phyloP scores from a whole-genome alignment of 2,888 invertebrate species.

The Mellilla xanthometata region DNA sequence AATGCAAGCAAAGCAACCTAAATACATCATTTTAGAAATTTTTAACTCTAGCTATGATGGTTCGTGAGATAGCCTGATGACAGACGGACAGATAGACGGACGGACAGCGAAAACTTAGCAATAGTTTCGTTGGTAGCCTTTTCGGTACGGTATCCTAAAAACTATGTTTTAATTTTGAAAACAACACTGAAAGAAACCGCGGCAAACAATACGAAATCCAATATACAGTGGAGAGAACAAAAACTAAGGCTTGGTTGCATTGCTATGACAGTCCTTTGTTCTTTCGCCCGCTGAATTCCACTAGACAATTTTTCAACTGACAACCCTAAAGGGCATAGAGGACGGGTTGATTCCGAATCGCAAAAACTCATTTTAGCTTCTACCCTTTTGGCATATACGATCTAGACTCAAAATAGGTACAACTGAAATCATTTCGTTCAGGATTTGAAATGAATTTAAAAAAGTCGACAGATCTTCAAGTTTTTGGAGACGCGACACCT shows the following conservation, averaged over 20 bases:
- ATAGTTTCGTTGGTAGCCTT: no score
- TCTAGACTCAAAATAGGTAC: slow-evolving; percentile 8
- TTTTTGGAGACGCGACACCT: not conserved
- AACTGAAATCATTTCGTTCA: slow-evolving; percentile 6
- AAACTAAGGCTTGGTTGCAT: slow-evolving; percentile 41
- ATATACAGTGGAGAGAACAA: slow-evolving; percentile 30
- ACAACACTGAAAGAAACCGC: no score
- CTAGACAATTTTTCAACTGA: slow-evolving; percentile 30
- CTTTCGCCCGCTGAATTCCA: slow-evolving; percentile 32
- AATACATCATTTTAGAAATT: no score
- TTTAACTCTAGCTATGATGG: no score
- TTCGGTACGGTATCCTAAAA: no score
- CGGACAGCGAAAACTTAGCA: no score
- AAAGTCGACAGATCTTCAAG: slow-evolving; percentile 2
- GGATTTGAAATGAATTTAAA: not conserved
- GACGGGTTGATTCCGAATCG: slow-evolving; percentile 35
- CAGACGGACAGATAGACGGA: no score
- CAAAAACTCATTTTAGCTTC: slow-evolving; percentile 32
- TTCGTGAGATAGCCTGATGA: no score
- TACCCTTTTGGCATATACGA: slow-evolving; percentile 28
- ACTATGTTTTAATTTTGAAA: no score
- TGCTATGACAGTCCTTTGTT: slow-evolving; percentile 46
- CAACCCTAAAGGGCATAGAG: slow-evolving; percentile 20
- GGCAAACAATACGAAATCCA: not conserved
- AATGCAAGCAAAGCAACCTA: no score